A percentile compares a stretch with the other conserved stretches of the same genome.
These are phyloP conservation scores for Temnothorax unifasciatus DNA, from an alignment of 2,888 invertebrate genomes.

Conservation along the genomic window DNA sequence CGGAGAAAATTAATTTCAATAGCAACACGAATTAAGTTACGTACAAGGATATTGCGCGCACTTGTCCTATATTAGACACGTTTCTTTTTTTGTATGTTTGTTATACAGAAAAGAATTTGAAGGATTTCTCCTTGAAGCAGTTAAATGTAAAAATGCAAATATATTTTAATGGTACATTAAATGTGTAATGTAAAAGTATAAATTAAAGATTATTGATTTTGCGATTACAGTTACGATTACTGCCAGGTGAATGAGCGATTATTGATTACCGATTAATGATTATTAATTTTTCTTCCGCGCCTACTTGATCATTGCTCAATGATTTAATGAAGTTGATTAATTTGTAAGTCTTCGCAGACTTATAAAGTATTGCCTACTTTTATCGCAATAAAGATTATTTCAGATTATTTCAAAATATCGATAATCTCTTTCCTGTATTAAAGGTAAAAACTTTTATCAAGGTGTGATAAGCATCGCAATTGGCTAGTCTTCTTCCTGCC, in stretches of 20 bases:
- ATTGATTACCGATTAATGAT: not conserved
- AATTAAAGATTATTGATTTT: not conserved
- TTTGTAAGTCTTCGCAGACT: not conserved
- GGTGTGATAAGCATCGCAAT: not conserved
- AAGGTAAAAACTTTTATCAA: not conserved
- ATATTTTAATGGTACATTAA: not conserved
- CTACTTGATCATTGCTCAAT: not conserved
- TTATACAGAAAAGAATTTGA: not conserved
- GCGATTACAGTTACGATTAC: not conserved
- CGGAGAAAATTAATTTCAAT: not conserved
- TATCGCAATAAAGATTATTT: not conserved
- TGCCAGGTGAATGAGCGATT: no score
- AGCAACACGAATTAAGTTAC: not conserved
- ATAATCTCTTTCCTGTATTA: not conserved
- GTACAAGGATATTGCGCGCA: not conserved
- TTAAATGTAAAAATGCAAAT: not conserved
- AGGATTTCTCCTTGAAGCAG: constrained; percentile 1
- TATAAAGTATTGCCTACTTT: not conserved
- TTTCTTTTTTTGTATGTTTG: not conserved
- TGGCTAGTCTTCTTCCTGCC: not conserved
- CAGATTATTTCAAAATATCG: constrained; percentile 3
- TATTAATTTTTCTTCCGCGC: not conserved
- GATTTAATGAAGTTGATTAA: not conserved
- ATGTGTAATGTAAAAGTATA: not conserved
- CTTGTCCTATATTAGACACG: not conserved